Percentiles rank a stretch among this genome's conserved stretches.
These are phyloP conservation scores for Rosalia funebris DNA, from an alignment of 2,888 invertebrate species.

Conservation along the genomic window DNA sequence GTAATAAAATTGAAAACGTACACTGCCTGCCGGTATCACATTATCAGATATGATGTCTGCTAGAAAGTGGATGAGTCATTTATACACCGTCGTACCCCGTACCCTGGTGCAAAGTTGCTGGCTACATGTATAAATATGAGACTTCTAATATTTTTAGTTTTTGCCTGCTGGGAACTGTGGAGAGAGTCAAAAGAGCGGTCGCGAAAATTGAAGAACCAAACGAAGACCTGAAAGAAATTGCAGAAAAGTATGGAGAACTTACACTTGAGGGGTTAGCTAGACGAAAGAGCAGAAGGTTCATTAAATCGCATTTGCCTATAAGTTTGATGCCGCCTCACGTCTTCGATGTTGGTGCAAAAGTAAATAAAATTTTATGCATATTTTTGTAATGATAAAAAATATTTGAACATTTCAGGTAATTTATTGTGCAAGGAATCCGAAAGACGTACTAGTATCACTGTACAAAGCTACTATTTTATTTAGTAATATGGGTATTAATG, in stretches of 20 bases:
- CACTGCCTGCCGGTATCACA: no score
- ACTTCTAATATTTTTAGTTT: conserved; percentile 12
- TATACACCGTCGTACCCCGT: no score
- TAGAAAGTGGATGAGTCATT: no score
- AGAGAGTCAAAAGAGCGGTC: neutral
- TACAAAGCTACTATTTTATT: conserved; percentile 74
- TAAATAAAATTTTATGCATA: no score
- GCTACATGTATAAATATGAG: no score
- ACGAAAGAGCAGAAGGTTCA: conserved; percentile 14
- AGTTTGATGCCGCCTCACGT: conserved; percentile 74
- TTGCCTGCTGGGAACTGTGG: neutral
- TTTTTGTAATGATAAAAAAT: no score
- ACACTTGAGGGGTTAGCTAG: conserved; percentile 16
- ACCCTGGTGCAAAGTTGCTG: no score
- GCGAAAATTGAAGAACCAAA: neutral
- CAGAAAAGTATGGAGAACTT: neutral
- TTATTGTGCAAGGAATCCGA: conserved; percentile 84
- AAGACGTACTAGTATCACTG: conserved; percentile 83
- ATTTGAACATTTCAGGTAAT: conserved; percentile 67
- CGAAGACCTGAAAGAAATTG: neutral
- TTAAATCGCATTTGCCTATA: conserved; percentile 75
- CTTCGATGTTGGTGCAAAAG: conserved; percentile 66
- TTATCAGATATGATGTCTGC: no score
- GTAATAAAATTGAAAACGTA: no score
- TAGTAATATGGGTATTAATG: neutral